Evolutionary conservation across 2,797 vertebrate genomes (phyloP), one percentile per base, ranked within the genome.

Genomic region (Labeo calbasu): DNA sequence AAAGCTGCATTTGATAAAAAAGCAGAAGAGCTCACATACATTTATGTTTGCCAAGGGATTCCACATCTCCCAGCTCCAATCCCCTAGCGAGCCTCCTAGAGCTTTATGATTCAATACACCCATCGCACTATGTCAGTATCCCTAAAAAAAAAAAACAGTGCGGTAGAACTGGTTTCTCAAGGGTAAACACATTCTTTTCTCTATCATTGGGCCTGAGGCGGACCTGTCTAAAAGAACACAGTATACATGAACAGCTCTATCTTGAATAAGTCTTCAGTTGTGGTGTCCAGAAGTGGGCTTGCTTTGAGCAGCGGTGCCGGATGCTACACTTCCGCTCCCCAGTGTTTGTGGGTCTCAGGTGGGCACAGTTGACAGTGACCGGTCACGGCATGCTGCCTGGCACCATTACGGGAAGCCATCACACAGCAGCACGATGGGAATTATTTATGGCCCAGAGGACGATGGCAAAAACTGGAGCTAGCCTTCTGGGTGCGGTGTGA

Each of bases 361-460:
- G 68, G 48, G 57, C 32, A 32, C 17, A 46, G 21, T 12, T 87
- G 81, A 81, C 57, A 76, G 66, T 48, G 73, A 77, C 90, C 87
- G 84, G 89, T 94, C 92, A 92, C 88, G 91, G 91, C 87, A 90
- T 85, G 91, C 92, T 94, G 92, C 91, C 91, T 87, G 88, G 88
- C 89, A 87, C 91, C 91, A 93, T 93, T 91, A 93, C 78, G 86
- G 83, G 78, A 89, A 84, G 53, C 91, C 89, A 93, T 94, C 93
- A 93, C 88, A 94, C 93, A 92, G 85, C 76, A 72, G 87, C 85
- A 88, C 84, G 80, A 87, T 87, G 87, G 90, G 88, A 90, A 92
- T 94, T 94, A 94, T 92, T 93, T 92, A 94, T 91, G 90, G 79
- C 86, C 89, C 84, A 82, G 76, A 90, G 90, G 88, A 90, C 89